phyloP scores from a whole-genome alignment of 2,888 invertebrate genomes.

The Drosophila mimica region DNA sequence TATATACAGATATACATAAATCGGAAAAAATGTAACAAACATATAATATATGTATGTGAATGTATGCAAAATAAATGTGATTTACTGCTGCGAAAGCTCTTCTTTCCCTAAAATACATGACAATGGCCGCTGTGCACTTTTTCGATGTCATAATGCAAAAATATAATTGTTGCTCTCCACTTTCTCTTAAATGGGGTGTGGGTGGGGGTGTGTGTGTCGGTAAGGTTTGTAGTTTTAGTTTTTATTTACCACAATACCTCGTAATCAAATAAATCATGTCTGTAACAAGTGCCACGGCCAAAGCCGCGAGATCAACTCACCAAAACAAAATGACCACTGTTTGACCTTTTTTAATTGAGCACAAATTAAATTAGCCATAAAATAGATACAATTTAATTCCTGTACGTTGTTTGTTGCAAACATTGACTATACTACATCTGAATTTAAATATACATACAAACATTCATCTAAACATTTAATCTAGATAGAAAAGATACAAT shows the following conservation, averaged over 20 bases:
- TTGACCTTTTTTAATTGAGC: slow-evolving; percentile 82
- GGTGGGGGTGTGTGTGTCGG: slow-evolving; percentile 13
- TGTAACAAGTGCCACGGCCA: slow-evolving; percentile 66
- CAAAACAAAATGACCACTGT: slow-evolving; percentile 62
- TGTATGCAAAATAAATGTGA: neutral
- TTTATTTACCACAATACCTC: slow-evolving; percentile 35
- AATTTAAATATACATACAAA: slow-evolving; percentile 17
- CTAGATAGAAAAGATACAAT: slow-evolving; percentile 18
- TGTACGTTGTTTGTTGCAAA: slow-evolving; percentile 42
- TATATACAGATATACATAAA: neutral
- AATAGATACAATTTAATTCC: slow-evolving; percentile 77
- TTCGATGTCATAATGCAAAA: neutral
- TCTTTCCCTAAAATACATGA: slow-evolving; percentile 11
- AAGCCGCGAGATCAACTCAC: slow-evolving; percentile 60
- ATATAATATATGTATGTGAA: neutral
- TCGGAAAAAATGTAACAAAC: neutral
- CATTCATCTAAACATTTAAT: slow-evolving; percentile 9
- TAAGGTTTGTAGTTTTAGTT: slow-evolving; percentile 15
- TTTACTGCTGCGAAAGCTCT: slow-evolving; percentile 5
- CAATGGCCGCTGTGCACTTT: slow-evolving; percentile 13
- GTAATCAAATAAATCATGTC: slow-evolving; percentile 53
- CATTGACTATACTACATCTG: slow-evolving; percentile 30
- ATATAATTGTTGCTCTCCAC: slow-evolving; percentile 20
- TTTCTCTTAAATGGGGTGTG: slow-evolving; percentile 10
- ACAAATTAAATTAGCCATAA: slow-evolving; percentile 79